Evolutionary conservation across 2,113 vertebrate species (phyloP), one percentile per base, ranked within the genome.

Genomic region (Galbula dea): DNA sequence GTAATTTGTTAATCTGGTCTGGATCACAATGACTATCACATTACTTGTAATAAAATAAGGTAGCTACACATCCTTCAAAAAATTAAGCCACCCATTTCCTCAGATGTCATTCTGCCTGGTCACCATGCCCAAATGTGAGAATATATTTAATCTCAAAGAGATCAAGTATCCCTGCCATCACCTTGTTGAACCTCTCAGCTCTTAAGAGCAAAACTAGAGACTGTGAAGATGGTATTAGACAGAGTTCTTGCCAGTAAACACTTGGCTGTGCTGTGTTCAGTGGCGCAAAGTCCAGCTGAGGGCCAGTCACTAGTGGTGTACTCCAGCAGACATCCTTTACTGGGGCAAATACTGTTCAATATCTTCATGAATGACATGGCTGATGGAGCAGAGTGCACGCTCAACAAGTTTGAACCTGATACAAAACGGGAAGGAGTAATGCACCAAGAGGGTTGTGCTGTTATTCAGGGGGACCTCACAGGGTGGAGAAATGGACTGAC

Each of bases 151-250:
- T 45, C 18, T 30, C 36, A 67, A 32, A 57, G 37, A 55, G 18
- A 61, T 81, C 19, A 29, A 23, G 23, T 63, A 9, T 72, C 30
- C 26, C 29, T 88, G 22, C 37, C 19, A 32, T 57, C 19, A 46
- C 26, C 37, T 75, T 66, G n/a, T 15, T 74, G 51, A 83, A 49
- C 19, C 5, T 69, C 17, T 57, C 45, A 62, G 37, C 16, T 71
- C 63, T 69, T 37, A 11, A 8, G 4, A 71, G 6, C 7, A 17
- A 16, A 73, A 46, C 6, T 32, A 39, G 39, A 91, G 26, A 83
- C 15, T 0, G 0, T 21, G 27, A 66, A 76, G 20, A 29, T 9
- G 2, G 5, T 45, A 45, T 74, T 65, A 73, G 20, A 59, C n/a
- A 62, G 22, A 2, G 8, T 43, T 62, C n/a, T 83, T 62, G 23